phyloP scores from a whole-genome alignment of 2,888 invertebrate genomes.

The Agelastica alni region DNA sequence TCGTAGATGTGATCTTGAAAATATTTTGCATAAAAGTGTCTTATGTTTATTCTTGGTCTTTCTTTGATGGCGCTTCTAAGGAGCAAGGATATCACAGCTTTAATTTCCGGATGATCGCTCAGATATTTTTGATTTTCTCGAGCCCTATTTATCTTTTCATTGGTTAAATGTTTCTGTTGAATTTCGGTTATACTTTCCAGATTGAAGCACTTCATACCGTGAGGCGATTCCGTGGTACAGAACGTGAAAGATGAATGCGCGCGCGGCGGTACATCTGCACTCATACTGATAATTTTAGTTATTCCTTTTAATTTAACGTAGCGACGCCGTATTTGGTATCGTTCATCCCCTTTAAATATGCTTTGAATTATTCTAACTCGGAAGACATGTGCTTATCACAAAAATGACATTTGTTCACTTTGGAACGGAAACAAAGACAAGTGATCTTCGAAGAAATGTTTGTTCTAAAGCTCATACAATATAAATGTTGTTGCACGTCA shows the following conservation, averaged over 20 bases:
- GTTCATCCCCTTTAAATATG: not conserved
- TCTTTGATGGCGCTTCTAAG: constrained; percentile 11
- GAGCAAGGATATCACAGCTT: constrained; percentile 5
- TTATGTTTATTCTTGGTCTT: constrained; percentile 10
- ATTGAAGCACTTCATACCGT: constrained; percentile 18
- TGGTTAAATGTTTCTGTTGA: constrained; percentile 7
- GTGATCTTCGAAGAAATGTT: too few relatives aligned
- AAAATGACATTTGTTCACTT: too few relatives aligned
- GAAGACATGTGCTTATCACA: too few relatives aligned
- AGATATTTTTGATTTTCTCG: constrained; percentile 22
- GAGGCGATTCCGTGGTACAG: constrained; percentile 13
- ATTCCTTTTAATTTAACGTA: not conserved
- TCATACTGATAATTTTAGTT: not conserved
- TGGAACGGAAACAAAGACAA: too few relatives aligned
- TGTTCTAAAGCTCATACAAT: too few relatives aligned
- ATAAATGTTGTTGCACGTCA: too few relatives aligned
- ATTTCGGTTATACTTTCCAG: constrained; percentile 4
- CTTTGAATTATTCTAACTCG: too few relatives aligned
- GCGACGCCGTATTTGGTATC: not conserved
- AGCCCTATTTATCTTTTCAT: constrained; percentile 11
- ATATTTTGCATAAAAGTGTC: constrained; percentile 16
- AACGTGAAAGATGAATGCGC: constrained; percentile 1
- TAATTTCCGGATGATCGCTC: constrained; percentile 19
- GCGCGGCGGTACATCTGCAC: not conserved
- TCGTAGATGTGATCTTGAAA: constrained; percentile 15